These are phyloP conservation scores for Masnerella sp. DNA, from an alignment of 2,888 invertebrate species.

Conservation along the genomic window DNA sequence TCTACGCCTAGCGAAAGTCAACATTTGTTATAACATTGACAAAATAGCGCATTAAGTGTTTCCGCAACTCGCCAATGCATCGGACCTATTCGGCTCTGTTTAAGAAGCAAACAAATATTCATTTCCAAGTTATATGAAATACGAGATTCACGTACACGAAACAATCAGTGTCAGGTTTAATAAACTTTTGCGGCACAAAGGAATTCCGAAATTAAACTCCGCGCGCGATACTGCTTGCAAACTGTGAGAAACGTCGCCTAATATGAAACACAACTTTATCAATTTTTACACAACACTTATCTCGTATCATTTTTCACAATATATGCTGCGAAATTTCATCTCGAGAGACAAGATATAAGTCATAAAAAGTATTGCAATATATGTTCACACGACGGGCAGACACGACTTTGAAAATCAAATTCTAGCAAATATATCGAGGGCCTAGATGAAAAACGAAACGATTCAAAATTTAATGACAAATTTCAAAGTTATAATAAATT, in stretches of 20 bases:
- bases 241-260: constrained; percentile 3
- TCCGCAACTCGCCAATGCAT: no score
- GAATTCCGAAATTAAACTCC: constrained; percentile 7
- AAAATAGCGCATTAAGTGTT: constrained; percentile 27
- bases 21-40: constrained; percentile 31
- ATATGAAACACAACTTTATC: constrained; percentile 10
- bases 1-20: constrained; percentile 31
- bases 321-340: constrained; percentile 10
- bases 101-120: neutral
- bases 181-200: neutral
- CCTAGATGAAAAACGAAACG: no score
- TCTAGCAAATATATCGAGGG: constrained; percentile 10
- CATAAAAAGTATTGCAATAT: constrained; percentile 20
- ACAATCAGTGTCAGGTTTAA: constrained; percentile 11
- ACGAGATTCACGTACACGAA: neutral
- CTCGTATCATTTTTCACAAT: constrained; percentile 13
- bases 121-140: neutral
- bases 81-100: no score
- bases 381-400: neutral
- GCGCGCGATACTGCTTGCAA: neutral
- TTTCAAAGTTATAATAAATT: no score
- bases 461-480: no score
- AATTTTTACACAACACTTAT: constrained; percentile 30
- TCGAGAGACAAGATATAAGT: constrained; percentile 13
- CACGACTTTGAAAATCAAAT: constrained; percentile 8